phyloP scores from a whole-genome alignment of 2,797 vertebrate genomes.

The Sebastes nivosus region DNA sequence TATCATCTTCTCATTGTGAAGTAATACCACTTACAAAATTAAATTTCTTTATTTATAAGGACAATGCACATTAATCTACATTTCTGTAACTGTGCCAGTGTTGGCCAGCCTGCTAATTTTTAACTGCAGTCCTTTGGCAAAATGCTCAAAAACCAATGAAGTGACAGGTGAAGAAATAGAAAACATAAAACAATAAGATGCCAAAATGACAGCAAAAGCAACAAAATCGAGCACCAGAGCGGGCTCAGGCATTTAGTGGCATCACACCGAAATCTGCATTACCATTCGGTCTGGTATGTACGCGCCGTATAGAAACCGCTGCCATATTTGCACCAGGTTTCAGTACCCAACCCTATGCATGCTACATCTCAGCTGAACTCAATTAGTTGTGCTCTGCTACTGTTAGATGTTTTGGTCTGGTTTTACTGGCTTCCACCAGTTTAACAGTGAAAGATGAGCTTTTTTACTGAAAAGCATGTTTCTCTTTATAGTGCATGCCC shows the following conservation, averaged over 20 bases:
- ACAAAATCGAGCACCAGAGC: not conserved
- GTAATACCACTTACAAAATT: not conserved
- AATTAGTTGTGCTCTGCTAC: not conserved
- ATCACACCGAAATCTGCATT: not conserved
- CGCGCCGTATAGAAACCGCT: not conserved
- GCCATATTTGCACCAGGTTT: not conserved
- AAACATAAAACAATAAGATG: not conserved
- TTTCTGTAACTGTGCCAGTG: not conserved
- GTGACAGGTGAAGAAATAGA: not conserved
- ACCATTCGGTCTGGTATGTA: not conserved
- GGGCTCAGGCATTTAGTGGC: too few species aligned
- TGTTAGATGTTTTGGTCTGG: not conserved
- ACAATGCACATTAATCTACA: not conserved
- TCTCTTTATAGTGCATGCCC: not conserved
- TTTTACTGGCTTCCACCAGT: not conserved
- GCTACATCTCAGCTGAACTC: not conserved
- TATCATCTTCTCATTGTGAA: not conserved
- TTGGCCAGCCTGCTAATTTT: not conserved
- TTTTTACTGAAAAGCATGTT: conserved; percentile 9
- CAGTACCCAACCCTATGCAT: not conserved
- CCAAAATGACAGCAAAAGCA: not conserved
- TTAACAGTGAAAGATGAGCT: conserved; percentile 17
- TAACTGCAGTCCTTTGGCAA: not conserved
- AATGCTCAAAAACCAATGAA: not conserved
- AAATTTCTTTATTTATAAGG: not conserved